These are phyloP conservation scores for Harpagoxenus sublaevis DNA, from an alignment of 2,888 invertebrate species.

Conservation along the genomic window DNA sequence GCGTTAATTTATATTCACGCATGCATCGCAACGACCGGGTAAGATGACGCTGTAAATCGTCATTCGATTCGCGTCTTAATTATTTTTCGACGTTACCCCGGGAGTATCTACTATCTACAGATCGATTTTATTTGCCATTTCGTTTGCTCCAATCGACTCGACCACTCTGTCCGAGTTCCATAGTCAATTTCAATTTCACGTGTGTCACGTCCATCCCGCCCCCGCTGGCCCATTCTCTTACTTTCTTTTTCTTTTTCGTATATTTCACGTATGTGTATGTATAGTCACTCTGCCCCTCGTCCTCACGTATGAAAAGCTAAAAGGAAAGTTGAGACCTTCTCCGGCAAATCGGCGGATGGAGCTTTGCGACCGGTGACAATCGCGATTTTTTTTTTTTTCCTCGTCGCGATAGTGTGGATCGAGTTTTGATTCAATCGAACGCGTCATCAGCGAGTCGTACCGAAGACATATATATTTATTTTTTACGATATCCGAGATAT, in stretches of 20 bases:
- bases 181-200: slow-evolving; percentile 55
- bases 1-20: slow-evolving; percentile 61
- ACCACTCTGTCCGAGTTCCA: slow-evolving; percentile 62
- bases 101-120: slow-evolving; percentile 40
- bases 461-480: background rate
- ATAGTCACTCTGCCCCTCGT: slow-evolving; percentile 23
- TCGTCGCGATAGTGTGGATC: background rate
- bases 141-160: slow-evolving; percentile 60
- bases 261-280: slow-evolving; percentile 46
- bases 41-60: slow-evolving; percentile 35
- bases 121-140: slow-evolving; percentile 37
- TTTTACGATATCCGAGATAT: background rate
- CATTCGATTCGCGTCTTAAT: slow-evolving; percentile 41
- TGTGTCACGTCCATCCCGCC: slow-evolving; percentile 59
- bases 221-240: slow-evolving; percentile 32
- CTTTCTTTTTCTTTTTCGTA: slow-evolving; percentile 38
- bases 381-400: background rate
- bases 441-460: background rate
- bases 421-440: background rate
- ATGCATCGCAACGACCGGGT: slow-evolving; percentile 56
- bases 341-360: slow-evolving; percentile 43
- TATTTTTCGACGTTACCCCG: slow-evolving; percentile 57
- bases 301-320: slow-evolving; percentile 1
- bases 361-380: slow-evolving; percentile 7
- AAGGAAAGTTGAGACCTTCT: background rate